phyloP scores from a whole-genome alignment of 2,888 invertebrate genomes.

The Cataglyphis rosenhaueri region DNA sequence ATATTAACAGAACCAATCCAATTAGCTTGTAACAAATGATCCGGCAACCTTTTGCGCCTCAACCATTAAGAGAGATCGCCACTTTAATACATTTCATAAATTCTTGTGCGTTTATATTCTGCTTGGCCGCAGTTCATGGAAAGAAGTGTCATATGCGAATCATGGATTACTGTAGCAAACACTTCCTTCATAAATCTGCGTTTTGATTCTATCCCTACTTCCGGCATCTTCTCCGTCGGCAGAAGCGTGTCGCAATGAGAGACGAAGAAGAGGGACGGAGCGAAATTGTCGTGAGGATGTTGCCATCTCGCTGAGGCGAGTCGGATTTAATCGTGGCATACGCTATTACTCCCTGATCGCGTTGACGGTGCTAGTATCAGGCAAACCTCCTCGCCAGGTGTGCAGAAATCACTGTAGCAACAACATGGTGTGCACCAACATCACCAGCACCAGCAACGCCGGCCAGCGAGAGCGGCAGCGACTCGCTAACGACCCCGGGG shows the following conservation, averaged over 20 bases:
- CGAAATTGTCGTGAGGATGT: constrained; percentile 62
- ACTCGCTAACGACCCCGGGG: constrained; percentile 81
- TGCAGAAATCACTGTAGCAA: constrained; percentile 77
- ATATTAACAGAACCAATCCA: constrained; percentile 23
- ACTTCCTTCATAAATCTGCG: constrained; percentile 58
- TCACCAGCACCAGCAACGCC: constrained; percentile 68
- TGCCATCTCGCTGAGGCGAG: constrained; percentile 65
- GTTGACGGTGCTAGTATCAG: constrained; percentile 59
- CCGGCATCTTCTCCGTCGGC: constrained; percentile 36
- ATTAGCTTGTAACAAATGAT: constrained; percentile 22
- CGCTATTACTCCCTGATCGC: constrained; percentile 74
- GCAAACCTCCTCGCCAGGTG: constrained; percentile 75
- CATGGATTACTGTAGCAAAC: constrained; percentile 7
- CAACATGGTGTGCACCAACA: constrained; percentile 73
- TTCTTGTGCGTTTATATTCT: not conserved
- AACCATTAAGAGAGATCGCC: not conserved
- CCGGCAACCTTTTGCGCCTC: not conserved
- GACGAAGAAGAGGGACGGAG: constrained; percentile 30
- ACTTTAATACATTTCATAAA: constrained; percentile 33
- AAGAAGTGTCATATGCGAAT: constrained; percentile 13
- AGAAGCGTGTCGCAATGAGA: constrained; percentile 33
- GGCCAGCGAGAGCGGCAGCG: constrained; percentile 68
- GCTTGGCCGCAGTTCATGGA: not conserved
- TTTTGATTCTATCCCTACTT: constrained; percentile 54
- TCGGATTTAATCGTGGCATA: constrained; percentile 78